A percentile compares a stretch with the other conserved stretches of the same genome.
Conservation (phyloP, 1,140 invertebrate genomes). For the Magallana angulata region DNA sequence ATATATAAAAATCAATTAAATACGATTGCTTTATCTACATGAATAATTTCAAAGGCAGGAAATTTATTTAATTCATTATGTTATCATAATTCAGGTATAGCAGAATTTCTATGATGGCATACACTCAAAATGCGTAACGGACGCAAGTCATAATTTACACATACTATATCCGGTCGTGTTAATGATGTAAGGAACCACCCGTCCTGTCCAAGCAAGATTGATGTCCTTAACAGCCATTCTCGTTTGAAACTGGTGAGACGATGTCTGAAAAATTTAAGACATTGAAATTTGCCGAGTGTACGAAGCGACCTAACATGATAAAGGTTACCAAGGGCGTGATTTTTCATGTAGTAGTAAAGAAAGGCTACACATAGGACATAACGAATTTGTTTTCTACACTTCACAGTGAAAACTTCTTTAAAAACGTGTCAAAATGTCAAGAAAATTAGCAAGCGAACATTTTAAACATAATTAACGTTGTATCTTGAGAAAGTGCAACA, state of each 20-base stretch:
- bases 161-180: conserved; percentile 1
- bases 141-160: not conserved
- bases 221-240: not conserved
- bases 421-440: conserved; percentile 15
- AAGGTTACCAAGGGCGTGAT: not conserved
- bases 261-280: not conserved
- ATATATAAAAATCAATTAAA: not conserved
- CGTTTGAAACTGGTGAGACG: conserved; percentile 17
- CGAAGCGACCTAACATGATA: not conserved
- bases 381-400: not conserved
- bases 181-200: conserved; percentile 6
- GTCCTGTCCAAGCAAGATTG: not conserved
- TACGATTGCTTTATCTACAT: not conserved
- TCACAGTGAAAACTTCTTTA: not conserved
- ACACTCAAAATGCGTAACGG: too few species aligned
- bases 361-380: not conserved
- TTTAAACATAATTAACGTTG: not conserved
- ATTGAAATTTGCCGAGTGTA: not conserved
- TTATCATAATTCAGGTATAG: too few species aligned
- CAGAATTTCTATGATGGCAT: too few species aligned
- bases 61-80: too few species aligned
- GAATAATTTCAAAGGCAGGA: too few species aligned
- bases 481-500: conserved; percentile 1
- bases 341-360: not conserved
- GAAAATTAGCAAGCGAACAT: not conserved